phyloP scores from a whole-genome alignment of 2,113 vertebrate genomes.

The Nothobranchius kuhntae region DNA sequence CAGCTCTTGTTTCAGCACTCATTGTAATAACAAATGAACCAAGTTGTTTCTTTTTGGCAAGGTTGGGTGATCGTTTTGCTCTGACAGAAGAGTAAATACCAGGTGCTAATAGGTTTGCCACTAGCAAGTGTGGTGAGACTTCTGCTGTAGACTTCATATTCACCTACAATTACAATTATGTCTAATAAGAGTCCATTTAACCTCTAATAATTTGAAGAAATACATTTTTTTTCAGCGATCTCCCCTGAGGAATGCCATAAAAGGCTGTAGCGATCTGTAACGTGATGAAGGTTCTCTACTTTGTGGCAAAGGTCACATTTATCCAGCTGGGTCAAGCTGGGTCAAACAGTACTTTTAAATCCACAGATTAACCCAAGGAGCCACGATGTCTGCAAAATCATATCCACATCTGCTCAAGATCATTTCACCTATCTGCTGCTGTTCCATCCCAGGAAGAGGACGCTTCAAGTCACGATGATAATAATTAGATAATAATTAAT shows the following conservation, averaged over 20 bases:
- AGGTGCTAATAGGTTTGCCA: conserved; percentile 11
- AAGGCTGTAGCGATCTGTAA: conserved; percentile 1
- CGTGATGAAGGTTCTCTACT: too few species aligned
- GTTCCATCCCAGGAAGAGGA: too few species aligned
- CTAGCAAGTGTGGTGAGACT: conserved; percentile 40
- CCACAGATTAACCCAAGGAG: too few species aligned
- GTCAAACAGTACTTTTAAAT: too few species aligned
- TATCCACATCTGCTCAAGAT: too few species aligned
- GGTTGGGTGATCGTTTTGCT: conserved; percentile 1
- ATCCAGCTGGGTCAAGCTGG: too few species aligned
- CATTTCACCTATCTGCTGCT: too few species aligned
- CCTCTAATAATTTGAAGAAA: conserved; percentile 16
- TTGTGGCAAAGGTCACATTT: too few species aligned
- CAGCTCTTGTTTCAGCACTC: conserved; percentile 20
- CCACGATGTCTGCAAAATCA: too few species aligned
- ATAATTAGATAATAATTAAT: too few species aligned
- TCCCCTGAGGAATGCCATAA: conserved; percentile 9
- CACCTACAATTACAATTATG: conserved; percentile 22
- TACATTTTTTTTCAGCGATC: conserved; percentile 16
- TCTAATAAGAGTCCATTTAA: conserved; percentile 33
- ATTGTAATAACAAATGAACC: conserved; percentile 34
- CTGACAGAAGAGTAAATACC: conserved; percentile 22
- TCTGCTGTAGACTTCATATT: conserved; percentile 38
- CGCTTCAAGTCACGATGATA: too few species aligned
- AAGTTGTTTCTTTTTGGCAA: background rate